Conservation (phyloP, 2,888 invertebrate genomes). For the Euproctis similis region DNA sequence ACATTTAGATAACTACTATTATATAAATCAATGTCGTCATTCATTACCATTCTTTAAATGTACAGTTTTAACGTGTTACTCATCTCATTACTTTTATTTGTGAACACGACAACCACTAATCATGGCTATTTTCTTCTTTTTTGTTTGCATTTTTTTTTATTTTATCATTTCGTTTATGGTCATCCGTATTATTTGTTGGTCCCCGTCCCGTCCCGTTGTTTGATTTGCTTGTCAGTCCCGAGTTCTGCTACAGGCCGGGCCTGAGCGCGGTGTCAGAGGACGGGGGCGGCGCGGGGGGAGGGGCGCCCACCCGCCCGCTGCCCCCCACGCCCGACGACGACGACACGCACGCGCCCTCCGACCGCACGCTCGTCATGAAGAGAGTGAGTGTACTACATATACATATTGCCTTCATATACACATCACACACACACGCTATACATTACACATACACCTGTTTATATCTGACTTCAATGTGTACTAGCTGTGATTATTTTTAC, state of each 20-base stretch:
- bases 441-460: too few relatives aligned
- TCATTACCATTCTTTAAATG: neutral
- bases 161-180: slow-evolving; percentile 25
- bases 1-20: too few relatives aligned
- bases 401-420: too few relatives aligned
- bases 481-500: too few relatives aligned
- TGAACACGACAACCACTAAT: slow-evolving; percentile 11
- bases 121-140: slow-evolving; percentile 16
- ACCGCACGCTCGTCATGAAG: slow-evolving; percentile 93
- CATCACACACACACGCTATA: too few relatives aligned
- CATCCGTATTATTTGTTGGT: too few relatives aligned
- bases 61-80: neutral
- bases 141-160: slow-evolving; percentile 30
- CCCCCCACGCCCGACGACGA: slow-evolving; percentile 97
- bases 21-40: neutral
- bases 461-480: too few relatives aligned
- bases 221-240: slow-evolving; percentile 80
- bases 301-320: slow-evolving; percentile 92
- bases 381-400: too few relatives aligned
- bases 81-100: slow-evolving; percentile 1
- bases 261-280: slow-evolving; percentile 61
- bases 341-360: slow-evolving; percentile 78
- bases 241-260: slow-evolving; percentile 87
- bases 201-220: slow-evolving; percentile 28
- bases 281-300: slow-evolving; percentile 33